Evolutionary conservation across 2,888 invertebrate genomes (phyloP).

Genomic region (Sminthurinus aureus): DNA sequence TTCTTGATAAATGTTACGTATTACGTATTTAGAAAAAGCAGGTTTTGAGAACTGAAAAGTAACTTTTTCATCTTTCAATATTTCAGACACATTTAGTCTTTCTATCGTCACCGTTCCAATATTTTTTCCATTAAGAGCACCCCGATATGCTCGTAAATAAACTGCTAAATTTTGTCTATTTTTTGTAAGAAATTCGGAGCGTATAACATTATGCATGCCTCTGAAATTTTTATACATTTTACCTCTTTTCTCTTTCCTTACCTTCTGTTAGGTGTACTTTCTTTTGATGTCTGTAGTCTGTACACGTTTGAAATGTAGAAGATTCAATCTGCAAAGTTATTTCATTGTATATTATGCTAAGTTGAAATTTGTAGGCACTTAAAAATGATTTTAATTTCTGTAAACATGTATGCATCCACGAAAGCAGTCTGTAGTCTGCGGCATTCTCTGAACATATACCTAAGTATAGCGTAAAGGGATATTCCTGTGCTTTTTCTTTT

Average conservation of each 20-base stretch:
- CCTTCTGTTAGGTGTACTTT: neutral
- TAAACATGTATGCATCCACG: no score
- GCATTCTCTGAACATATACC: no score
- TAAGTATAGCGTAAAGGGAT: no score
- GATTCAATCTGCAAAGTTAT: neutral
- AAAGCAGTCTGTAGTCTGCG: no score
- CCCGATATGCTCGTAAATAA: neutral
- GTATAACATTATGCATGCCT: neutral
- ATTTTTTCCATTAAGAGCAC: constrained; percentile 9
- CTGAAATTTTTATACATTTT: neutral
- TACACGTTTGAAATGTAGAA: neutral
- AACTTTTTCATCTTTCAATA: no score
- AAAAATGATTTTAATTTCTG: neutral
- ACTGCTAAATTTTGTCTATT: neutral
- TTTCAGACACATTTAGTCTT: constrained; percentile 19
- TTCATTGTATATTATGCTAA: neutral
- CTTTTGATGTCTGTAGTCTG: neutral
- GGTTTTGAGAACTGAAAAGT: no score
- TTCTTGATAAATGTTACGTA: no score
- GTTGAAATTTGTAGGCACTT: neutral
- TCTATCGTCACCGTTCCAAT: constrained; percentile 28
- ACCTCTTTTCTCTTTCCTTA: neutral
- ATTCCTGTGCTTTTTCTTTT: no score
- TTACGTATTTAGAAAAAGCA: no score
- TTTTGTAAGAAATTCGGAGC: neutral